A percentile compares a stretch with the other conserved stretches of the same genome.
phyloP scores from a whole-genome alignment of 1,140 invertebrate species.

The Hermatobates lingyangjiaoensis region DNA sequence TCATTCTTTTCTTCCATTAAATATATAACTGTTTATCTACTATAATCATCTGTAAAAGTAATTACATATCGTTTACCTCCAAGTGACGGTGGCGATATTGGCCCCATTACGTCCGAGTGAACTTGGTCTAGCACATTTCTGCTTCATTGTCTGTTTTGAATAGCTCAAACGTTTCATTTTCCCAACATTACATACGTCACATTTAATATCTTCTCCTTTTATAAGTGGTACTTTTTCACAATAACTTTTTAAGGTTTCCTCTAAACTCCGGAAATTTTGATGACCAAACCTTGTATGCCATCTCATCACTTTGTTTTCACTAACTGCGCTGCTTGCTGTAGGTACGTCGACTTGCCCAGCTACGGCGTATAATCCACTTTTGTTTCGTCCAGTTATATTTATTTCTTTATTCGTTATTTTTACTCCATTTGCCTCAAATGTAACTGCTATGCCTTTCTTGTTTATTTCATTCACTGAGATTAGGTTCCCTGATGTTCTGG shows the following conservation, averaged over 20 bases:
- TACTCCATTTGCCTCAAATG: neutral
- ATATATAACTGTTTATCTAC: conserved; percentile 8
- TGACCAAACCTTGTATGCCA: neutral
- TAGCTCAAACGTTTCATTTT: neutral
- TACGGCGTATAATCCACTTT: neutral
- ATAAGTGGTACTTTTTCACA: no score
- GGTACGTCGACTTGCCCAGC: neutral
- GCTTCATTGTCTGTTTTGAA: neutral
- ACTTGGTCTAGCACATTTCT: conserved; percentile 6
- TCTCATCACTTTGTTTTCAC: neutral
- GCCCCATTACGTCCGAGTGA: conserved; percentile 24
- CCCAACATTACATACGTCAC: neutral
- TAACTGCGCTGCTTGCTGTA: neutral
- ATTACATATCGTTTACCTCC: conserved; percentile 23
- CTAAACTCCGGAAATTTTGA: no score
- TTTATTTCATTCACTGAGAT: neutral
- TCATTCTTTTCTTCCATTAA: conserved; percentile 8
- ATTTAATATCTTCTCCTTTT: neutral
- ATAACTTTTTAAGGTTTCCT: neutral
- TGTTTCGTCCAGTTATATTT: neutral
- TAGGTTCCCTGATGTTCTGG: neutral
- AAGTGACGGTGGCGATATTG: conserved; percentile 22
- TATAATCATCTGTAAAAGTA: conserved; percentile 27
- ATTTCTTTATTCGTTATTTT: neutral
- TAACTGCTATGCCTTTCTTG: neutral